Evolutionary conservation across 2,113 vertebrate species (phyloP).

Genomic region (Rutilus rutilus): DNA sequence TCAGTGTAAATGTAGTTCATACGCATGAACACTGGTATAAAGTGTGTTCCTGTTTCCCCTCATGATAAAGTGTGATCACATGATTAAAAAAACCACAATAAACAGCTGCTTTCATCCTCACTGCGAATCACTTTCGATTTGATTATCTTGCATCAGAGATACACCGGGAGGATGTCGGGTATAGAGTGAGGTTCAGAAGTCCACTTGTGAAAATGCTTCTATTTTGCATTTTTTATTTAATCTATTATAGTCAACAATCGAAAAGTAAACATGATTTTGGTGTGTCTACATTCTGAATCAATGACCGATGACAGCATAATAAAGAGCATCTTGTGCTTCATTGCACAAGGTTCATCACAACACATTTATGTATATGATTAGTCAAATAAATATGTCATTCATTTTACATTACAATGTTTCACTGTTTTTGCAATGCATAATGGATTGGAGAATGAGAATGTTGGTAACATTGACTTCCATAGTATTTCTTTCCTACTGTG

Average conservation of each 20-base stretch:
- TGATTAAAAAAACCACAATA: background rate
- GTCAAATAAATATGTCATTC: background rate
- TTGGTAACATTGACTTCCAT: no score
- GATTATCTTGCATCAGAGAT: background rate
- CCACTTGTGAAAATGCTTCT: background rate
- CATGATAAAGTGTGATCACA: background rate
- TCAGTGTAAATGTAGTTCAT: background rate
- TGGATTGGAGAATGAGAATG: no score
- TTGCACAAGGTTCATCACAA: no score
- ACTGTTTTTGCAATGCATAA: background rate
- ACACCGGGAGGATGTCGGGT: background rate
- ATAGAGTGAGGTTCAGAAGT: background rate
- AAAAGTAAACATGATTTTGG: no score
- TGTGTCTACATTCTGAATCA: no score
- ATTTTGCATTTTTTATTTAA: background rate
- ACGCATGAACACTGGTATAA: background rate
- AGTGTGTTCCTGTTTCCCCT: background rate
- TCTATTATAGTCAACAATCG: background rate
- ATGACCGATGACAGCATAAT: no score
- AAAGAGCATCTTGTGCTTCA: no score
- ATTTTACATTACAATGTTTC: background rate
- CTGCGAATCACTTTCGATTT: background rate
- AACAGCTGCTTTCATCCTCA: background rate
- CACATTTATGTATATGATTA: background rate
- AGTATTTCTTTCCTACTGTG: no score